These are phyloP conservation scores for Electrona antarctica DNA, from an alignment of 2,113 vertebrate species.

Conservation along the genomic window DNA sequence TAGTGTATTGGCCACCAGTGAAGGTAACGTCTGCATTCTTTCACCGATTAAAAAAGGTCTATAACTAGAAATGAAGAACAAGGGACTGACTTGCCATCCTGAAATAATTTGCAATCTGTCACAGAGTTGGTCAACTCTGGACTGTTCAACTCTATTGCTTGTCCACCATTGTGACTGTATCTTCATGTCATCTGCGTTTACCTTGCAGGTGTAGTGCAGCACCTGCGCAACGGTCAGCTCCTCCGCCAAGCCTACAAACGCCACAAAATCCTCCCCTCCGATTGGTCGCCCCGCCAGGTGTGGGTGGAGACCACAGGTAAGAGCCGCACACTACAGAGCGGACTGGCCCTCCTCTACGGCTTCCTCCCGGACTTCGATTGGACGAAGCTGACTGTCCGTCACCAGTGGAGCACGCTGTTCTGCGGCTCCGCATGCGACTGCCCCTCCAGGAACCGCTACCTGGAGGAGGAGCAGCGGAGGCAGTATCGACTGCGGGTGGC, in stretches of 20 bases:
- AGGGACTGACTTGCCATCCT: too few relatives aligned
- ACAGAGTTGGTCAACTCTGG: too few relatives aligned
- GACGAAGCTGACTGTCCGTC: conserved; percentile 84
- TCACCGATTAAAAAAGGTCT: too few relatives aligned
- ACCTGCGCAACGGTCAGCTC: conserved; percentile 89
- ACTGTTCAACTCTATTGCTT: too few relatives aligned
- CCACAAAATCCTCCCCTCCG: conserved; percentile 80
- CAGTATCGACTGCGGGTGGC: conserved; percentile 88
- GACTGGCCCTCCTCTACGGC: conserved; percentile 88
- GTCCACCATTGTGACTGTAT: neutral
- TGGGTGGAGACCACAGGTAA: conserved; percentile 94
- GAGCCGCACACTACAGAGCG: conserved; percentile 94
- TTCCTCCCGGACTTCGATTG: conserved; percentile 91
- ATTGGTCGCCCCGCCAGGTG: conserved; percentile 87
- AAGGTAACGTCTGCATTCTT: too few relatives aligned
- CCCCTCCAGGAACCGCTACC: conserved; percentile 86
- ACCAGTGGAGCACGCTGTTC: conserved; percentile 94
- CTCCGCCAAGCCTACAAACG: conserved; percentile 87
- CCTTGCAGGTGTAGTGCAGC: conserved; percentile 90
- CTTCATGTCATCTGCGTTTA: neutral
- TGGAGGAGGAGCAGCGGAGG: conserved; percentile 91
- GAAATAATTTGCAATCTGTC: too few relatives aligned
- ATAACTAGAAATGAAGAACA: too few relatives aligned
- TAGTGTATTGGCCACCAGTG: too few relatives aligned
- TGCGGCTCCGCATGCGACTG: conserved; percentile 91